A percentile compares a stretch with the other conserved stretches of the same genome.
Conservation (phyloP, 2,113 vertebrate species). For the Crotophaga sulcirostris region DNA sequence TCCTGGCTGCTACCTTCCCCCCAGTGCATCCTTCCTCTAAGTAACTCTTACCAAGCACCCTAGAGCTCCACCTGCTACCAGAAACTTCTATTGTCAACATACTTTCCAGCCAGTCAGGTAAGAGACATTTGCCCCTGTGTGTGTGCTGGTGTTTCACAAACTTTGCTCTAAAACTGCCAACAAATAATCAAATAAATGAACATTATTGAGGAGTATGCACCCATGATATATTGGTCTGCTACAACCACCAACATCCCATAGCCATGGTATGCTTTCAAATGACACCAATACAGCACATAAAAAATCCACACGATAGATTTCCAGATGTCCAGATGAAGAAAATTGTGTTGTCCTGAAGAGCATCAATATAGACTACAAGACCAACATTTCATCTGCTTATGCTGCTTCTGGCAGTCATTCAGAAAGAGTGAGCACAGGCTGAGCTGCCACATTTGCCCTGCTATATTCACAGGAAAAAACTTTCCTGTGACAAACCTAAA, state of each 20-base stretch:
- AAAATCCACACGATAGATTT: background rate
- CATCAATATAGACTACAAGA: background rate
- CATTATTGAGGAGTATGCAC: background rate
- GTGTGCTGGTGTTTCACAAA: background rate
- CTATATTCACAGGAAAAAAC: background rate
- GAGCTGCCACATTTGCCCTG: background rate
- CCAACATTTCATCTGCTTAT: background rate
- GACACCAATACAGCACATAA: background rate
- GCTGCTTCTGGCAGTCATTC: background rate
- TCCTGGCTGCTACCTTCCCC: background rate
- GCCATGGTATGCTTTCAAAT: background rate
- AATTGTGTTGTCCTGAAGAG: background rate
- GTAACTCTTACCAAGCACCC: background rate
- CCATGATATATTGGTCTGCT: background rate
- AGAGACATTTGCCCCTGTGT: background rate
- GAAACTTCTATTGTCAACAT: background rate
- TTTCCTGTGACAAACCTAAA: background rate
- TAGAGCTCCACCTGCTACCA: background rate
- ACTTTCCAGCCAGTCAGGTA: background rate
- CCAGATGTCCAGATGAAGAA: background rate
- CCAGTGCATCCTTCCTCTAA: background rate
- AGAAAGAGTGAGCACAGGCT: rapidly evolving
- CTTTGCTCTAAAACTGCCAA: background rate
- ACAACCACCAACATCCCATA: background rate
- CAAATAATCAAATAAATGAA: background rate